Conservation (phyloP, 2,797 vertebrate species). For the Oreonectes daqikongensis region DNA sequence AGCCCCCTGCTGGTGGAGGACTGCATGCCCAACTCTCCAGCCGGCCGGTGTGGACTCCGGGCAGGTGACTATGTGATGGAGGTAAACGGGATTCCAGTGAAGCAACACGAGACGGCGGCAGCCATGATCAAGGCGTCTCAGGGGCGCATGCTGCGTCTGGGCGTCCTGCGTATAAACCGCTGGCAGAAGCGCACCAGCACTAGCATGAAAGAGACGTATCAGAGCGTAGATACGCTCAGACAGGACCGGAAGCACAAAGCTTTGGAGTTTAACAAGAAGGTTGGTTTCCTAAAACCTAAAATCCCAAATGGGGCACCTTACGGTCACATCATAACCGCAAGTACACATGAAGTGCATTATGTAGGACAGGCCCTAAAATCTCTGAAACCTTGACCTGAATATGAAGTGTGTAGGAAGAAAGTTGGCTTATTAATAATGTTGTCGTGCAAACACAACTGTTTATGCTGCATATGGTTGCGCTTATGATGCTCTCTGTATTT, state of each 20-base stretch:
- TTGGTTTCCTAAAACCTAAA: conserved; percentile 59
- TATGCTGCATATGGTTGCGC: too few species aligned
- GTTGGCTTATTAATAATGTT: too few species aligned
- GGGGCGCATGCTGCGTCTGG: conserved; percentile 76
- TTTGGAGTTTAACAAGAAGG: conserved; percentile 90
- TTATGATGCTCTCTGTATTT: background rate
- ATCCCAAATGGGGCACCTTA: background rate
- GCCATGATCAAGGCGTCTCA: conserved; percentile 79
- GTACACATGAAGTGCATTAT: background rate
- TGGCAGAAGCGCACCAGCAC: conserved; percentile 72
- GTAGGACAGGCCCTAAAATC: background rate
- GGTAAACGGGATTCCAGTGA: conserved; percentile 81
- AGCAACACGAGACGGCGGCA: conserved; percentile 72
- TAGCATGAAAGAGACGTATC: conserved; percentile 75
- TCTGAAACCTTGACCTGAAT: background rate
- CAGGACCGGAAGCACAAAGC: conserved; percentile 88
- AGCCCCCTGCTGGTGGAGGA: conserved; percentile 82
- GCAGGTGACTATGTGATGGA: conserved; percentile 84
- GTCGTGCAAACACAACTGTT: too few species aligned
- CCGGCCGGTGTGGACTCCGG: conserved; percentile 78
- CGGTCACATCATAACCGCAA: background rate
- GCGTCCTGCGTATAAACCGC: conserved; percentile 82
- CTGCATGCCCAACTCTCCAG: conserved; percentile 77
- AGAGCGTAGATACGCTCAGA: conserved; percentile 71
- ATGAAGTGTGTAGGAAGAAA: too few species aligned